Conservation (phyloP, 2,888 invertebrate species). For the Thyatira batis region DNA sequence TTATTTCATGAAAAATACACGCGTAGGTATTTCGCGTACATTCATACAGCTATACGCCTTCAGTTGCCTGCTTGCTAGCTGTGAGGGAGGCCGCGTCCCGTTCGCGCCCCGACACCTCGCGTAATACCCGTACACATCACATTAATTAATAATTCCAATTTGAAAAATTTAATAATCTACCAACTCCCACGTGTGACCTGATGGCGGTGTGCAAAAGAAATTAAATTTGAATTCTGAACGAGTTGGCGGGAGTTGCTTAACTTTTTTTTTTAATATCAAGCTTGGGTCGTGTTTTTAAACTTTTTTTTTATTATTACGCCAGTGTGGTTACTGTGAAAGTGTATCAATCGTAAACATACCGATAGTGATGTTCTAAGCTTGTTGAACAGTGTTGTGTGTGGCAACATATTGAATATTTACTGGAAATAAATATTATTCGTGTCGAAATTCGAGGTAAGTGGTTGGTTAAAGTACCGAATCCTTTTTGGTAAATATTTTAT, state of each 20-base stretch:
- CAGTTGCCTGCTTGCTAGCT: not conserved
- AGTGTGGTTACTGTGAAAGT: not conserved
- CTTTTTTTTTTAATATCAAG: not conserved
- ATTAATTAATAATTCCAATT: not conserved
- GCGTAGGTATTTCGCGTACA: not conserved
- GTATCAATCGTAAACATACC: not conserved
- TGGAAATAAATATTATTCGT: not conserved
- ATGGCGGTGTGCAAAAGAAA: not conserved
- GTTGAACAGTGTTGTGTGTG: not conserved
- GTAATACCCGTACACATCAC: not conserved
- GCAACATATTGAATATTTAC: not conserved
- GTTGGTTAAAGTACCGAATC: not conserved
- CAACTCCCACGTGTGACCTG: not conserved
- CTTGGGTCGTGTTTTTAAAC: not conserved
- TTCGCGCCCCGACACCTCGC: not conserved
- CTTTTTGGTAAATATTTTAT: too few species aligned
- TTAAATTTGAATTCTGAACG: not conserved
- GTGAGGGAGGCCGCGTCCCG: not conserved
- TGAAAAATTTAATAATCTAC: not conserved
- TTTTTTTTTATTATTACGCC: not conserved
- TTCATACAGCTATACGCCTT: not conserved
- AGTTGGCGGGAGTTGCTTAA: not conserved
- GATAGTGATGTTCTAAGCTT: not conserved
- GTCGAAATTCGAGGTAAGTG: not conserved
- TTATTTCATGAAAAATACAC: slow-evolving; percentile 1